Evolutionary conservation across 2,888 invertebrate species (phyloP), one percentile per base, ranked within the genome.

Genomic region (Crepidodera aurea): DNA sequence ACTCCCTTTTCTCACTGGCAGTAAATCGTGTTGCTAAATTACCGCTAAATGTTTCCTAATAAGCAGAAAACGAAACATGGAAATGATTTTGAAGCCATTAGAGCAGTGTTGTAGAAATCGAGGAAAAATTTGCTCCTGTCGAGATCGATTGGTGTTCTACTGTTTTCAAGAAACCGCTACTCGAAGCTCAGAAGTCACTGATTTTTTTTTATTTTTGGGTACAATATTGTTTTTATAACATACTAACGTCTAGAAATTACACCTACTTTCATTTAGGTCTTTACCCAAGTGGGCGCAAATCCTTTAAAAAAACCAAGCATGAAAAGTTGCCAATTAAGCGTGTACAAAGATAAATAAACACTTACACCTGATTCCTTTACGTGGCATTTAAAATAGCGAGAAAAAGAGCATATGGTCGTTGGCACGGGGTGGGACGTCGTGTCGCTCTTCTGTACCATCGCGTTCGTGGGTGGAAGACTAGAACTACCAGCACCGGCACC

Each of bases 11-110:
- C 50, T 27, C 27, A 40, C 53, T 57, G 62, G 39, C 51, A 48
- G 57, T 57, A 62, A 57, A 62, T 62, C 53, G 62, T 53, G 62
- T 46, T 40, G 50, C 51, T 62, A 57, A 62, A 62, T 57, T 62
- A 51, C 56, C 44, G 57, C 57, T 62, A 57, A 62, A 62, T 62
- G 57, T 62, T 62, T 62, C 57, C 62, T 62, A 62, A 62, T 57
- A 39, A 57, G 56, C 44, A 27, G 39, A 12, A 15, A 37, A 2
- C 15, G 19, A 54, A 18, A 54, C 54, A 54, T 54, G 54, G 54
- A 54, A 54, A 54, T 54, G 42, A 54, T 54, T 54, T 54, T 18
- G 27, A 42, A 54, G 42, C 54, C 54, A 54, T 54, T 54, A 54
- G 32, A 29, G 16, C 29, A 18, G 12, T 12, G 54, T 44, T 54